Base-by-base conservation (phyloP, 2,888 invertebrate genomes). In the Parnassius apollo region DNA sequence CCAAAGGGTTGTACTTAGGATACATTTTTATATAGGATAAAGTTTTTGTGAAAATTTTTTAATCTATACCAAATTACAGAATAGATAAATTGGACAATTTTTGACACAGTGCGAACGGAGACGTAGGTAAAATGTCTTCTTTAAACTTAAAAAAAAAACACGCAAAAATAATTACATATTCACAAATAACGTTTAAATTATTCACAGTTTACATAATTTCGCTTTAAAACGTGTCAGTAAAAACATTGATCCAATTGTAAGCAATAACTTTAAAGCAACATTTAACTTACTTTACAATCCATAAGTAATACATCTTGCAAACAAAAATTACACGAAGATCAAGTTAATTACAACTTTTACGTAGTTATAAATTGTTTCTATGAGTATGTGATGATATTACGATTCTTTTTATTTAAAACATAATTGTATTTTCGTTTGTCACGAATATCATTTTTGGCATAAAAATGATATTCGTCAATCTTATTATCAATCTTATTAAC, bases 151-250 rank as follows among this genome's bases (percentile, higher is more conserved):
- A 91, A 91, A 91, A 89, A 91, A 88, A 18, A 91, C 91, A 91
- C 88, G 89, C 86, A 88, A 90, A 89, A 88, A 87, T 90, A 91
- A 91, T 91, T 91, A 91, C 91, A 92, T 92, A 91, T 91, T 91
- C 91, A 92, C 91, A 92, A 88, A 86, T 86, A 88, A 88, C 89
- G 79, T 85, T 80, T 80, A 82, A 83, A 80, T 78, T 82, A 80
- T 81, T 75, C 74, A 62, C 57, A 81, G 83, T 85, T 83, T 74
- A 83, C 82, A 87, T 85, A 82, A 82, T 83, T 80, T 82, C 81
- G 81, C 80, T 75, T 79, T 83, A 81, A 81, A 63, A 86, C 87
- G 82, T 83, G 86, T 81, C 82, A 81, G 79, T 86, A 83, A 85
- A 86, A 90, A 86, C 86, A 88, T 84, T 85, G 73, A 81, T 85